Evolutionary conservation across 2,797 vertebrate genomes (phyloP), one percentile per base, ranked within the genome.

Genomic region (Miichthys miiuy): DNA sequence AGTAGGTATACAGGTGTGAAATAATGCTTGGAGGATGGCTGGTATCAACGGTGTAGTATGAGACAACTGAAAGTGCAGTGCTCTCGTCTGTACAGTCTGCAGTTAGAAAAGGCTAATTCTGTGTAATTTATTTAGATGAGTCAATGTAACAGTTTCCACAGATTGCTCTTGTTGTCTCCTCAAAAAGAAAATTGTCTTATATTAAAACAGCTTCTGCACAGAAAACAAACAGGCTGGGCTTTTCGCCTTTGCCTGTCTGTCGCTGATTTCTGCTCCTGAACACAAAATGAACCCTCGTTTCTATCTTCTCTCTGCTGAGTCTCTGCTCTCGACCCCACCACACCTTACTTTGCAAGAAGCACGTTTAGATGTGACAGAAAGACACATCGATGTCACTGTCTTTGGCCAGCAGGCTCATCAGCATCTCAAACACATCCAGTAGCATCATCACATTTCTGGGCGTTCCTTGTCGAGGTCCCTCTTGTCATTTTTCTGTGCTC

Each of bases 401-500:
- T 70, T 48, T 55, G 10, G 38, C 65, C 77, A 4, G 57, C 13
- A 21, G 27, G 16, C 69, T 79, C 82, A 81, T 87, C 58, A 67
- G 70, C 69, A 80, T 77, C 68, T 75, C 58, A 69, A 68, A 82
- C 68, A 27, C 87, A 79, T 78, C 68, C 60, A 62, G 70, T 51
- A 11, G 76, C 70, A 68, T 76, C 63, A 52, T 80, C 55, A 63
- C 77, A 80, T 83, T 73, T 63, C 66, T 16, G 25, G 69, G 87
- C 66, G 78, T 80, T 74, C 79, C 85, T 73, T 12, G 17, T 57
- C 34, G 2, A 68, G 64, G 62, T 46, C 74, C 44, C 63, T n/a
- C 69, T 78, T 84, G 74, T 84, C 80, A 81, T 90, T 81, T 90
- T 79, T 65, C 68, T 64, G 69, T 16, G 46, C 69, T 58, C 67